Evolutionary conservation across 2,797 vertebrate genomes (phyloP).

Genomic region (Rhynchotus rufescens): DNA sequence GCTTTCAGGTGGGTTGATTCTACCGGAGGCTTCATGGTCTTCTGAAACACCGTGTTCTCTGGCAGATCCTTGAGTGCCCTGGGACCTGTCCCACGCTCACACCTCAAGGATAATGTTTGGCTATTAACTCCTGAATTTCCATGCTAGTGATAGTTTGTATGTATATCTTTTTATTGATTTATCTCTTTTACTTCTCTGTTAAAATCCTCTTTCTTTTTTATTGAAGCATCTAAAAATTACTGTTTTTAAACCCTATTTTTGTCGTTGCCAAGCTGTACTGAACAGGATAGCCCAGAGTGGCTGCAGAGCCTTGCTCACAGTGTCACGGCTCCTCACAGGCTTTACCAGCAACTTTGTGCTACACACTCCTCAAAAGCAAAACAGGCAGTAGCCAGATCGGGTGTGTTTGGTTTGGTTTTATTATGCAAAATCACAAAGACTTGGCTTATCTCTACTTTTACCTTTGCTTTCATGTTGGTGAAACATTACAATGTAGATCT

Average conservation of each 20-base stretch:
- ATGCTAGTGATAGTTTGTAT: neutral
- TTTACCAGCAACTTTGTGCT: neutral
- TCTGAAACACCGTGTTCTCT: neutral
- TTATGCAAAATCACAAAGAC: neutral
- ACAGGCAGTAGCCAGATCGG: neutral
- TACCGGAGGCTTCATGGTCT: neutral
- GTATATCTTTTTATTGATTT: neutral
- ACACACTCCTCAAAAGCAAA: neutral
- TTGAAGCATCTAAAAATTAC: neutral
- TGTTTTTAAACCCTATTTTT: neutral
- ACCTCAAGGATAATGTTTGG: neutral
- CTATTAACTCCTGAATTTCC: slow-evolving; percentile 3
- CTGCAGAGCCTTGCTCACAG: neutral
- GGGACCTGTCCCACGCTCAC: neutral
- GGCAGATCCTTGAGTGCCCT: neutral
- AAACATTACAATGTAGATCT: neutral
- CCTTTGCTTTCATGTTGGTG: neutral
- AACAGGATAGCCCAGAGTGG: neutral
- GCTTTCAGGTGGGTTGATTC: slow-evolving; percentile 1
- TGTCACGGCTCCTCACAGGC: neutral
- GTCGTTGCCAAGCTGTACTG: neutral
- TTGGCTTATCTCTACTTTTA: neutral
- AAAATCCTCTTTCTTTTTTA: neutral
- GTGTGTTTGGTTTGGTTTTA: neutral
- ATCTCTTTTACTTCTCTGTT: neutral